These are phyloP conservation scores for Empidonax alnorum DNA, from an alignment of 2,113 vertebrate genomes.

Conservation along the genomic window DNA sequence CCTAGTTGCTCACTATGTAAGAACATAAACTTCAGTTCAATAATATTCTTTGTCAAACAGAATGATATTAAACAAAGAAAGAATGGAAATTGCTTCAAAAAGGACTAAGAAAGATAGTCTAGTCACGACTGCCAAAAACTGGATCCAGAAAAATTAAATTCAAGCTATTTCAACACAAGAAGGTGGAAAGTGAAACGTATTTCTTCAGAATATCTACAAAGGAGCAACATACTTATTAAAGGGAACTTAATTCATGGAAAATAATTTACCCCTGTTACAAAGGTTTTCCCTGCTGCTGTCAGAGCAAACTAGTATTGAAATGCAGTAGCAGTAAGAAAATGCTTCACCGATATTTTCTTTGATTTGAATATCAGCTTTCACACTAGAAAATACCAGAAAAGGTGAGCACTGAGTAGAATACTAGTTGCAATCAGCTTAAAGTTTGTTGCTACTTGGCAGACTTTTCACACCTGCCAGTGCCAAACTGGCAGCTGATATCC, in stretches of 20 bases:
- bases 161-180: background rate
- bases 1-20: background rate
- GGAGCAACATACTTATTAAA: background rate
- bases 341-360: background rate
- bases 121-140: background rate
- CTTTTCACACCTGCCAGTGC: background rate
- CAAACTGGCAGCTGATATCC: background rate
- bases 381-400: background rate
- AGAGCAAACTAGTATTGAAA: background rate
- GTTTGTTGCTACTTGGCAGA: background rate
- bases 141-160: background rate
- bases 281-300: background rate
- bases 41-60: background rate
- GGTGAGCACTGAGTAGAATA: background rate
- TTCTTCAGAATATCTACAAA: background rate
- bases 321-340: background rate
- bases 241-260: background rate
- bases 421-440: background rate
- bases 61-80: background rate
- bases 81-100: background rate
- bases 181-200: background rate
- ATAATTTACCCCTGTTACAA: background rate
- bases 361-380: background rate
- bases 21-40: background rate
- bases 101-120: background rate